These are phyloP conservation scores for Aspidiotus rigidus DNA, from an alignment of 2,888 invertebrate species.

Conservation along the genomic window DNA sequence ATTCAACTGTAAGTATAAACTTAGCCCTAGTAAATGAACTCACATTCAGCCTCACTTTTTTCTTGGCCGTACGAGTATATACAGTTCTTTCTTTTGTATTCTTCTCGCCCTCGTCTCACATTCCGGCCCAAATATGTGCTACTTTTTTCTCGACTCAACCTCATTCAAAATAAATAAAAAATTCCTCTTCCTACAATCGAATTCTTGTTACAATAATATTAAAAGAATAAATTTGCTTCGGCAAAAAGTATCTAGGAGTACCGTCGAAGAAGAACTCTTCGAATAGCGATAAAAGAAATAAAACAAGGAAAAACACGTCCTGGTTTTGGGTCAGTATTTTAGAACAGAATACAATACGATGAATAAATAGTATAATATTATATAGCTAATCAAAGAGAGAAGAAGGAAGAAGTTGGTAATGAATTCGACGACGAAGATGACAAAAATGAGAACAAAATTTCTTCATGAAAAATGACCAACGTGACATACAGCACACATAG, in stretches of 20 bases:
- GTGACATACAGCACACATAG: not conserved
- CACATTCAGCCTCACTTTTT: too few species aligned
- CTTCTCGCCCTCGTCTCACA: too few species aligned
- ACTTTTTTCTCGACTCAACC: not conserved
- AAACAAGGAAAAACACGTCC: too few species aligned
- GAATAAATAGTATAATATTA: not conserved
- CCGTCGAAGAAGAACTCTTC: not conserved
- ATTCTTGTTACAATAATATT: too few species aligned
- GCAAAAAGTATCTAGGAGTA: not conserved
- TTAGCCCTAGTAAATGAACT: too few species aligned
- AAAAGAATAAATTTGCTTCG: too few species aligned
- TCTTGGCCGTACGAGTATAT: too few species aligned
- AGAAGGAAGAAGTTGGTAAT: not conserved
- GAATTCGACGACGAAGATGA: not conserved
- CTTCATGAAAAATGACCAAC: not conserved
- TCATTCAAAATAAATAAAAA: not conserved
- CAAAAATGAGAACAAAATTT: not conserved
- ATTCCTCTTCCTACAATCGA: not conserved
- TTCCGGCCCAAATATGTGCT: not conserved
- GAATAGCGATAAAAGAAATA: too few species aligned
- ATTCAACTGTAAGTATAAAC: too few species aligned
- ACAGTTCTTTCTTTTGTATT: too few species aligned
- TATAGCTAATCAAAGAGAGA: not conserved
- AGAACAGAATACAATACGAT: not conserved
- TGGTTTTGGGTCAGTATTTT: not conserved